phyloP scores from a whole-genome alignment of 2,888 invertebrate genomes.

The Lithophane ornitopus region DNA sequence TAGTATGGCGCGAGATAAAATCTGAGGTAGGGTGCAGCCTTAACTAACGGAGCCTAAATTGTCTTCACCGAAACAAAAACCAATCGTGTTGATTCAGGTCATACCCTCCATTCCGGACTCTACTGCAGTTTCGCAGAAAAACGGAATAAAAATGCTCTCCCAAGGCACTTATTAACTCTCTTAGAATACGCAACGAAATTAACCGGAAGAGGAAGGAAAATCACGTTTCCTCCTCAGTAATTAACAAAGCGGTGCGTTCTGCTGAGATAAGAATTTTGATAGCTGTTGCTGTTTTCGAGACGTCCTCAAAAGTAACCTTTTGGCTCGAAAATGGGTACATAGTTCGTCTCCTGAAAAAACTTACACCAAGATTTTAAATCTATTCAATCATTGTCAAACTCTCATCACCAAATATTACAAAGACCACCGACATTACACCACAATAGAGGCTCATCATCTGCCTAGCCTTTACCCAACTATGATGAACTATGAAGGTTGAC shows the following conservation, averaged over 20 bases:
- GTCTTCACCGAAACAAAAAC: not conserved
- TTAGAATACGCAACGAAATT: constrained; percentile 39
- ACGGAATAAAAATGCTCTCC: constrained; percentile 26
- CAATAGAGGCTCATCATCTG: not conserved
- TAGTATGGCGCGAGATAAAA: too few species aligned
- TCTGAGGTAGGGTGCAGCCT: too few species aligned
- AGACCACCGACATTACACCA: not conserved
- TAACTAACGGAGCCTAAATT: not conserved
- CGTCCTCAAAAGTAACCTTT: not conserved
- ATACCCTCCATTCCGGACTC: constrained; percentile 2
- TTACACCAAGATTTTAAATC: not conserved
- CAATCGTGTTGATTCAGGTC: not conserved
- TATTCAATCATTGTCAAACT: not conserved
- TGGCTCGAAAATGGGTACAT: not conserved
- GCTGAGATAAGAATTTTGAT: constrained; percentile 33
- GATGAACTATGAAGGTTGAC: too few species aligned
- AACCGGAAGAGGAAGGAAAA: constrained; percentile 34
- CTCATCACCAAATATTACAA: not conserved
- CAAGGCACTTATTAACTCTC: constrained; percentile 31
- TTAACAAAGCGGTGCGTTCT: constrained; percentile 29
- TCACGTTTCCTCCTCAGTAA: constrained; percentile 35
- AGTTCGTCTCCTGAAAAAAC: not conserved
- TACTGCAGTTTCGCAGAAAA: constrained; percentile 15
- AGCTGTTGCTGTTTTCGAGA: not conserved
- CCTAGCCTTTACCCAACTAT: not conserved